Percentiles rank a stretch among this genome's conserved stretches.
Conservation (phyloP, 2,888 invertebrate species). For the Drosophila ustulata region DNA sequence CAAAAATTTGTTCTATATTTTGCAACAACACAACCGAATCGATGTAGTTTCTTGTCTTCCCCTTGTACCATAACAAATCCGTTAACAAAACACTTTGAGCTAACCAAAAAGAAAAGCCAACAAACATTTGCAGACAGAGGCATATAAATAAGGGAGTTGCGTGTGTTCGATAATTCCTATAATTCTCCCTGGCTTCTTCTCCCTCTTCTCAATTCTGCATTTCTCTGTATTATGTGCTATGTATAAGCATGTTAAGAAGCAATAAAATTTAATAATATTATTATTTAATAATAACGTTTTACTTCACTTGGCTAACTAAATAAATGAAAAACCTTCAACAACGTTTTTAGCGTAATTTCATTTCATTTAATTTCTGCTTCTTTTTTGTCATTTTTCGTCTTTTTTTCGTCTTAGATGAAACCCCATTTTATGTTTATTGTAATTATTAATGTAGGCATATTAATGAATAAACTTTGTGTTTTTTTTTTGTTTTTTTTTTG, state of each 20-base stretch:
- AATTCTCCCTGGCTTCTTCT: neutral
- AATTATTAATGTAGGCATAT: conserved; percentile 73
- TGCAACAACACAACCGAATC: conserved; percentile 84
- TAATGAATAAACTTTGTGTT: conserved; percentile 58
- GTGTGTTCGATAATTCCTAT: neutral
- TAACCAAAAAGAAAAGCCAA: conserved; percentile 55
- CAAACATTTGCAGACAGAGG: conserved; percentile 45
- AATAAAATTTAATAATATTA: conserved; percentile 65
- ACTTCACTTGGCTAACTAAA: conserved; percentile 68
- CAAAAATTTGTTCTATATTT: conserved; percentile 56
- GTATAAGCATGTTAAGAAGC: conserved; percentile 72
- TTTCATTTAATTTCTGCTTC: conserved; percentile 16
- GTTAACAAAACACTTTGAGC: conserved; percentile 40
- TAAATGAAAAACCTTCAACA: conserved; percentile 54
- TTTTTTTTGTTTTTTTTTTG: conserved; percentile 37
- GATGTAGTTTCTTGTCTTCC: conserved; percentile 72
- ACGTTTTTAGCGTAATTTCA: conserved; percentile 44
- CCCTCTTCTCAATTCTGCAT: neutral
- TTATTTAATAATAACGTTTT: conserved; percentile 41
- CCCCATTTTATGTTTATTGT: conserved; percentile 73
- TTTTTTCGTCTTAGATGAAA: conserved; percentile 69
- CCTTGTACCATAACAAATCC: conserved; percentile 28
- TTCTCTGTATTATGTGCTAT: conserved; percentile 24
- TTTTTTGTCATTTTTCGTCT: conserved; percentile 8
- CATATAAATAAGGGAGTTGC: neutral